Evolutionary conservation across 1,140 invertebrate species (phyloP).

Genomic region (Ditylenchus dipsaci): DNA sequence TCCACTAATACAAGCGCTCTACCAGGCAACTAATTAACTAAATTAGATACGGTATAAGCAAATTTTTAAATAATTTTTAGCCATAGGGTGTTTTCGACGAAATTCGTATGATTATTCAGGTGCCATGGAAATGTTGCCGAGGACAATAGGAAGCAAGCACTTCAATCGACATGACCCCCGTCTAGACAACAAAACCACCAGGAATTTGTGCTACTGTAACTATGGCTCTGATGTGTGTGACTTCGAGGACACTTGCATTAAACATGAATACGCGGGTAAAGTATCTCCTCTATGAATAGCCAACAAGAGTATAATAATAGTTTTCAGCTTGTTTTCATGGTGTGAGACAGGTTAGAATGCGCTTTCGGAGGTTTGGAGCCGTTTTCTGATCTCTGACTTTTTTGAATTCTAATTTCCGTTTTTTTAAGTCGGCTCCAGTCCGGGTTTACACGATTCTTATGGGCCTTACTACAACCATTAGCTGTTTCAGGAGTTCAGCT

Average conservation of each 20-base stretch:
- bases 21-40: no score
- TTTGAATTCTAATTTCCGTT: no score
- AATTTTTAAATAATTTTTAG: no score
- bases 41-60: no score
- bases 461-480: no score
- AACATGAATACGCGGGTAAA: neutral
- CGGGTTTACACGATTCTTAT: no score
- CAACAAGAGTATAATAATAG: slow-evolving; percentile 13
- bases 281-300: neutral
- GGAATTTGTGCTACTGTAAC: slow-evolving; percentile 41
- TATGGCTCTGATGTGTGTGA: slow-evolving; percentile 33
- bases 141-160: no score
- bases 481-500: slow-evolving; percentile 20
- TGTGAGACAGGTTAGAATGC: slow-evolving; percentile 31
- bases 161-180: slow-evolving; percentile 16
- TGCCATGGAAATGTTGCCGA: no score
- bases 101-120: no score
- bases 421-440: no score
- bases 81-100: no score
- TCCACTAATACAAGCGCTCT: no score
- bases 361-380: neutral
- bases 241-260: slow-evolving; percentile 32
- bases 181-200: slow-evolving; percentile 17
- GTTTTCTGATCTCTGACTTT: neutral
- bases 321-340: slow-evolving; percentile 45